Percentiles rank a stretch among this genome's conserved stretches.
These are phyloP conservation scores for Acyrthosiphon pisum DNA, from an alignment of 1,140 invertebrate genomes.

Conservation along the genomic window DNA sequence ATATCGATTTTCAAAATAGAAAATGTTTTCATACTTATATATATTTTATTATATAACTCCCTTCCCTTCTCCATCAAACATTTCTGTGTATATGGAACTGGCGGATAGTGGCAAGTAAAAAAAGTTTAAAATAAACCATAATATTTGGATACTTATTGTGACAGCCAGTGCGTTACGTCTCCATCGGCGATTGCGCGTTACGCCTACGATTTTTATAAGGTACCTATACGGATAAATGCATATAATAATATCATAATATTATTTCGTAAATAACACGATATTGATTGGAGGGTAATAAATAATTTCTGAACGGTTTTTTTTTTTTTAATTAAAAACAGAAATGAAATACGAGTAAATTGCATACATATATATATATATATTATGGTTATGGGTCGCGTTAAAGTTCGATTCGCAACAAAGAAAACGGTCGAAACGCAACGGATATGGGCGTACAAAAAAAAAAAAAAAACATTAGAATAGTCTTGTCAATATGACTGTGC, in stretches of 20 bases:
- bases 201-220: not conserved
- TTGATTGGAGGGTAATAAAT: not conserved
- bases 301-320: constrained; percentile 13
- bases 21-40: not conserved
- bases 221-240: not conserved
- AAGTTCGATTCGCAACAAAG: constrained; percentile 16
- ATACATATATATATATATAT: not conserved
- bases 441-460: constrained; percentile 34
- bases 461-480: not conserved
- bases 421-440: not conserved
- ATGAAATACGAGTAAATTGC: not conserved
- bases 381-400: not conserved
- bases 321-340: constrained; percentile 18
- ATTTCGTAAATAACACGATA: constrained; percentile 20
- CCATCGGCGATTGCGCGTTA: not conserved
- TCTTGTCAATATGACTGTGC: constrained; percentile 41
- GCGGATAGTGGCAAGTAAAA: not conserved
- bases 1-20: too few relatives aligned
- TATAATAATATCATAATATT: not conserved
- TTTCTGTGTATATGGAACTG: too few relatives aligned
- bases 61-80: too few relatives aligned
- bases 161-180: not conserved
- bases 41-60: not conserved
- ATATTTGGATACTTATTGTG: not conserved
- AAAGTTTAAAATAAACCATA: not conserved